Percentiles rank a stretch among this genome's conserved stretches.
These are phyloP conservation scores for Epinephelus fuscoguttatus DNA, from an alignment of 2,113 vertebrate species.

Conservation along the genomic window DNA sequence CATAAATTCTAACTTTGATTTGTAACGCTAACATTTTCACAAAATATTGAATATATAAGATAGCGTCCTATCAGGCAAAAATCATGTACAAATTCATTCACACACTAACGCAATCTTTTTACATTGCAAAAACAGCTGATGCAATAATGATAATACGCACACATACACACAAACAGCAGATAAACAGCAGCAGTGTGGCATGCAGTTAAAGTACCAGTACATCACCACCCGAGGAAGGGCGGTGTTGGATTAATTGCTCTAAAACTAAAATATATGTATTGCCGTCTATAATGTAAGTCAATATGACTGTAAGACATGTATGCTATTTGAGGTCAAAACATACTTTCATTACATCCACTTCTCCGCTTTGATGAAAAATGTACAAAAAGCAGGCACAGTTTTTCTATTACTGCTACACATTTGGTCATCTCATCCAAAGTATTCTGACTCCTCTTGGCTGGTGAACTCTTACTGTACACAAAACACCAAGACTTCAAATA, in stretches of 20 bases:
- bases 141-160: not conserved
- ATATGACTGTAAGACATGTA: constrained; percentile 37
- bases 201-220: constrained; percentile 22
- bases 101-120: not conserved
- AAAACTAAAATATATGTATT: constrained; percentile 30
- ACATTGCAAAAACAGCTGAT: constrained; percentile 1
- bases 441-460: constrained; percentile 30
- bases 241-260: constrained; percentile 12
- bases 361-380: constrained; percentile 18
- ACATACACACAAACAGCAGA: constrained; percentile 19
- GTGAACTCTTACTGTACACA: constrained; percentile 36
- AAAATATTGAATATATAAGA: constrained; percentile 21
- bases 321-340: constrained; percentile 26
- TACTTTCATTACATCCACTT: constrained; percentile 29
- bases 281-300: constrained; percentile 11
- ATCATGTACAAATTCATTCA: not conserved
- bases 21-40: constrained; percentile 10
- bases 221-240: not conserved
- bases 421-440: constrained; percentile 76
- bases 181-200: constrained; percentile 5
- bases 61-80: constrained; percentile 8
- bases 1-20: constrained; percentile 3
- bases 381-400: constrained; percentile 52
- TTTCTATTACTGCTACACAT: constrained; percentile 48
- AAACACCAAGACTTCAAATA: constrained; percentile 40